phyloP scores from a whole-genome alignment of 2,888 invertebrate genomes.

The Spisula solida region DNA sequence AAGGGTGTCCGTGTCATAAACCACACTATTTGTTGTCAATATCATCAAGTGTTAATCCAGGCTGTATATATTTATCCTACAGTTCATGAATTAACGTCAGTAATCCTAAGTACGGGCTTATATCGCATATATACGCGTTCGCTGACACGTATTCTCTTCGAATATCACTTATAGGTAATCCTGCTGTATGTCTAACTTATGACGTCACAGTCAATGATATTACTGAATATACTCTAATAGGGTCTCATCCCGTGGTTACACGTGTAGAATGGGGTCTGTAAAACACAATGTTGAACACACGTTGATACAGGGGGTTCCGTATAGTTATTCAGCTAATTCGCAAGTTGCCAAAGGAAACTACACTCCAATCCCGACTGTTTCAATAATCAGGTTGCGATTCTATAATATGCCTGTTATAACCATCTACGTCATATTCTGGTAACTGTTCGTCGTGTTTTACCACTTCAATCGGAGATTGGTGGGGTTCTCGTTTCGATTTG shows the following conservation, averaged over 20 bases:
- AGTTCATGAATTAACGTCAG: neutral
- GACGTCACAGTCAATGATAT: neutral
- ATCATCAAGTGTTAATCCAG: neutral
- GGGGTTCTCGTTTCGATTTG: conserved; percentile 72
- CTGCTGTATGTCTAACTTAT: neutral
- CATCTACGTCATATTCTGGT: conserved; percentile 72
- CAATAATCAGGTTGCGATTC: conserved; percentile 75
- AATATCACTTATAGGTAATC: conserved; percentile 11
- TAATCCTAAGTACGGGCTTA: conserved; percentile 13
- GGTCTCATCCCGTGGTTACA: neutral
- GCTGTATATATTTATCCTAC: too few species aligned
- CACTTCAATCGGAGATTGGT: conserved; percentile 70
- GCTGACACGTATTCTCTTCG: neutral
- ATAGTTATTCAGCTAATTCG: neutral
- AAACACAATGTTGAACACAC: conserved; percentile 11
- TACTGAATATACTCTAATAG: neutral
- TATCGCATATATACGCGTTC: neutral
- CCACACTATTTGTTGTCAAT: neutral
- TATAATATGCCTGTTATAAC: conserved; percentile 65
- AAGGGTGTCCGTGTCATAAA: neutral
- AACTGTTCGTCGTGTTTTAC: conserved; percentile 72
- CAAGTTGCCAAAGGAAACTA: neutral
- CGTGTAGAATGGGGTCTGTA: neutral
- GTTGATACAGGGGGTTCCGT: neutral
- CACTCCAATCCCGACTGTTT: neutral